Percentiles rank a stretch among this genome's conserved stretches.
phyloP scores from a whole-genome alignment of 1,140 invertebrate genomes.

The Formica exsecta region DNA sequence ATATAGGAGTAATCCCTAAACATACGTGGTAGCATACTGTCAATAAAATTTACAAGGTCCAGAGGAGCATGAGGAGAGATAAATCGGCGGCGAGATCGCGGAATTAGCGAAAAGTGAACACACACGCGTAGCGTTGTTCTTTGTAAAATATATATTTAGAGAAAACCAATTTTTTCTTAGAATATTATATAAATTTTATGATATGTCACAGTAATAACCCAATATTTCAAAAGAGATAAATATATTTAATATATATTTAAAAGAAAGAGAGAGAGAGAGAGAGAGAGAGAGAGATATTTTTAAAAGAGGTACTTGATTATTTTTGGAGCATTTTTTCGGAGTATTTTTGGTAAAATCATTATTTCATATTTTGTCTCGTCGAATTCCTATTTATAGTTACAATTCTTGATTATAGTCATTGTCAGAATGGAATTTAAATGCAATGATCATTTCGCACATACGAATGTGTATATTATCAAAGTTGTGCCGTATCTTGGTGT shows the following conservation, averaged over 20 bases:
- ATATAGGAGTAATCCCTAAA: conserved; percentile 11
- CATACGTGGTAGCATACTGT: background rate
- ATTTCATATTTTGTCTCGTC: background rate
- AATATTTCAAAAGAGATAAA: too few relatives aligned
- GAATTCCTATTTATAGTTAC: background rate
- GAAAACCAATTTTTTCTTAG: background rate
- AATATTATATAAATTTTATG: background rate
- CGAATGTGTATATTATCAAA: conserved; percentile 26
- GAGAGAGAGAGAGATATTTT: too few relatives aligned
- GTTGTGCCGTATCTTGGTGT: conserved; percentile 37
- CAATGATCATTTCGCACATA: conserved; percentile 7
- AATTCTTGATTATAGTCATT: background rate
- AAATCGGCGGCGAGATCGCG: background rate
- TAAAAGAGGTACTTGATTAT: background rate
- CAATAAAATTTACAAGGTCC: background rate
- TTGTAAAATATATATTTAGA: background rate
- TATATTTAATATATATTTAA: too few relatives aligned
- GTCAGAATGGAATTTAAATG: conserved; percentile 10
- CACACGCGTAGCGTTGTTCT: background rate
- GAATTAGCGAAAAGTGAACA: background rate
- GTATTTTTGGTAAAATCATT: background rate
- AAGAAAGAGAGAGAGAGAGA: too few relatives aligned
- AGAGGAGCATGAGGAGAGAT: background rate
- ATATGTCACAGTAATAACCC: too few relatives aligned
- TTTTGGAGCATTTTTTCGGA: background rate